Evolutionary conservation across 2,113 vertebrate genomes (phyloP).

Genomic region (Gobius niger): DNA sequence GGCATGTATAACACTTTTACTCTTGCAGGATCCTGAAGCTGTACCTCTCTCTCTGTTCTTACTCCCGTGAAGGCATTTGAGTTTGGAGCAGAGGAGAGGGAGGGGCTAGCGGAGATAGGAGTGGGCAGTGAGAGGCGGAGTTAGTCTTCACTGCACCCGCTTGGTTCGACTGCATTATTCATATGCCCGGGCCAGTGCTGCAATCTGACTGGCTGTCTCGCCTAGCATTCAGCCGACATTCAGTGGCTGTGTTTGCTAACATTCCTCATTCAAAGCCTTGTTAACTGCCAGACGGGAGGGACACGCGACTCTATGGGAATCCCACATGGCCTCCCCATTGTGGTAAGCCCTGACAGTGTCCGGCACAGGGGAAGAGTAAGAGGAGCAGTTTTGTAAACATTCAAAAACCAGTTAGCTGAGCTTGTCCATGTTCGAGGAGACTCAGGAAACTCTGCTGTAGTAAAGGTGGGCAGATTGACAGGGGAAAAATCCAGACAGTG

Average conservation of each 20-base stretch:
- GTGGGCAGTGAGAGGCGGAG: slow-evolving; percentile 58
- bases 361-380: slow-evolving; percentile 50
- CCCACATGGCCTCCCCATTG: slow-evolving; percentile 85
- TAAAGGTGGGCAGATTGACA: slow-evolving; percentile 38
- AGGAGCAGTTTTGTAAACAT: slow-evolving; percentile 49
- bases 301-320: slow-evolving; percentile 82
- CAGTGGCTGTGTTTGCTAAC: slow-evolving; percentile 92
- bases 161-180: slow-evolving; percentile 87
- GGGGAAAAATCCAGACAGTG: slow-evolving; percentile 43
- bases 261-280: slow-evolving; percentile 95
- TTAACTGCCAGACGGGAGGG: slow-evolving; percentile 91
- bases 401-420: slow-evolving; percentile 40
- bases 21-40: slow-evolving; percentile 57
- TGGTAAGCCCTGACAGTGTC: slow-evolving; percentile 78
- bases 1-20: slow-evolving; percentile 44
- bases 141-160: slow-evolving; percentile 57
- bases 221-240: slow-evolving; percentile 88
- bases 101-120: slow-evolving; percentile 59
- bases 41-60: slow-evolving; percentile 32
- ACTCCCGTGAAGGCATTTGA: slow-evolving; percentile 81
- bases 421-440: slow-evolving; percentile 35
- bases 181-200: slow-evolving; percentile 82
- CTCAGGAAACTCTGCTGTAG: slow-evolving; percentile 17
- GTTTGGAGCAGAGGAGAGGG: slow-evolving; percentile 66
- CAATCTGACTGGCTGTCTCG: slow-evolving; percentile 81